phyloP scores from a whole-genome alignment of 2,113 vertebrate genomes.

The Hemiscyllium ocellatum region DNA sequence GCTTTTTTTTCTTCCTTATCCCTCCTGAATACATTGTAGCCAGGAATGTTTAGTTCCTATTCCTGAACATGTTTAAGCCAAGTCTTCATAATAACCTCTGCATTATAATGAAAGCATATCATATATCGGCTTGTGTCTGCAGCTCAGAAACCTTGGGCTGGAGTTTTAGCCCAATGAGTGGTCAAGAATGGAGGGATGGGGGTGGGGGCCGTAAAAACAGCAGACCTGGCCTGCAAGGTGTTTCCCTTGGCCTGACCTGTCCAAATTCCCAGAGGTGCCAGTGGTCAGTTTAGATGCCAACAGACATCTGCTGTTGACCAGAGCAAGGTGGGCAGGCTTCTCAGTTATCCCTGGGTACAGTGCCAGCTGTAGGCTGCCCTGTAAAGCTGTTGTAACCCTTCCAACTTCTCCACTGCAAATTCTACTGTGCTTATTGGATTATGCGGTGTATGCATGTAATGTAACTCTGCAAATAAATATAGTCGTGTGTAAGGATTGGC shows the following conservation, averaged over 20 bases:
- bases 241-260: not conserved
- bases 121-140: not conserved
- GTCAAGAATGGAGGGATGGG: not conserved
- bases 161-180: not conserved
- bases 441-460: not conserved
- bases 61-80: not conserved
- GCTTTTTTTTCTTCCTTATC: not conserved
- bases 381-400: too few relatives aligned
- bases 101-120: not conserved
- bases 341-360: too few relatives aligned
- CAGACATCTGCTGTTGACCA: not conserved
- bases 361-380: too few relatives aligned
- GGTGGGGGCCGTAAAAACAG: not conserved
- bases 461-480: not conserved
- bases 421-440: not conserved
- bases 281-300: not conserved
- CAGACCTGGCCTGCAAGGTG: not conserved
- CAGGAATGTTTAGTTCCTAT: not conserved
- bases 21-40: not conserved
- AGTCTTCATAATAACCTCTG: not conserved
- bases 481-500: not conserved
- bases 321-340: not conserved
- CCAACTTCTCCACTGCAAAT: too few relatives aligned
- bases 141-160: not conserved
- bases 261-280: not conserved